These are phyloP conservation scores for Silurus meridionalis DNA, from an alignment of 2,113 vertebrate genomes.

Conservation along the genomic window DNA sequence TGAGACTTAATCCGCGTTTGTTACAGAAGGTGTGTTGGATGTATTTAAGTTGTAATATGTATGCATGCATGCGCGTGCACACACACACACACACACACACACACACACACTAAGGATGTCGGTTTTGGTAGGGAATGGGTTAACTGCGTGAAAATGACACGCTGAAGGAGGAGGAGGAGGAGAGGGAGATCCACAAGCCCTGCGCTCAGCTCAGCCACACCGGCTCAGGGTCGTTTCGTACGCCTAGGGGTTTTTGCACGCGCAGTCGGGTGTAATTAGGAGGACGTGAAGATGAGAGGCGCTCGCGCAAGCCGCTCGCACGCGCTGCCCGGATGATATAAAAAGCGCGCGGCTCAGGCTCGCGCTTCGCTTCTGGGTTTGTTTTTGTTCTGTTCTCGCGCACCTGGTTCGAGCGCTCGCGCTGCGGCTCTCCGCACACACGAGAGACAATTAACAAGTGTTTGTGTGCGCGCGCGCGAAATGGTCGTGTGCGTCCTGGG, in stretches of 20 bases:
- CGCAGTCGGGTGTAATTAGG: constrained; percentile 45
- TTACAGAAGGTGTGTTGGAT: not conserved
- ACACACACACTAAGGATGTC: not conserved
- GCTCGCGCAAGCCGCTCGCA: constrained; percentile 38
- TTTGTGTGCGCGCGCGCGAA: constrained; percentile 46
- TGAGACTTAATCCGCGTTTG: not conserved
- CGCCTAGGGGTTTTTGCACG: constrained; percentile 54
- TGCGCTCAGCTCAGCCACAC: constrained; percentile 42
- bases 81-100: not conserved
- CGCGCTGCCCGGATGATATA: constrained; percentile 56
- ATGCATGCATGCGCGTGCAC: no score
- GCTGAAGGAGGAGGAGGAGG: constrained; percentile 47
- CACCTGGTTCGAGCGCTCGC: constrained; percentile 37
- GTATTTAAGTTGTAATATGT: not conserved
- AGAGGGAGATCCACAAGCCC: constrained; percentile 38
- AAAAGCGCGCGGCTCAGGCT: constrained; percentile 54
- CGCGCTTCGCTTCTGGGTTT: not conserved
- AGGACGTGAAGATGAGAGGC: constrained; percentile 59
- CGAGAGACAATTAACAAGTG: constrained; percentile 50
- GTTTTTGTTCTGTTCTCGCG: not conserved
- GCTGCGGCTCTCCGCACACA: constrained; percentile 38
- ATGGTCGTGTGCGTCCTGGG: constrained; percentile 68
- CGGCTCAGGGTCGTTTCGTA: constrained; percentile 51
- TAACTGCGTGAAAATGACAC: constrained; percentile 62
- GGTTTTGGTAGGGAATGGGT: constrained; percentile 62